Base-by-base conservation (phyloP, 1,140 invertebrate species). In the Notospermus geniculatus region DNA sequence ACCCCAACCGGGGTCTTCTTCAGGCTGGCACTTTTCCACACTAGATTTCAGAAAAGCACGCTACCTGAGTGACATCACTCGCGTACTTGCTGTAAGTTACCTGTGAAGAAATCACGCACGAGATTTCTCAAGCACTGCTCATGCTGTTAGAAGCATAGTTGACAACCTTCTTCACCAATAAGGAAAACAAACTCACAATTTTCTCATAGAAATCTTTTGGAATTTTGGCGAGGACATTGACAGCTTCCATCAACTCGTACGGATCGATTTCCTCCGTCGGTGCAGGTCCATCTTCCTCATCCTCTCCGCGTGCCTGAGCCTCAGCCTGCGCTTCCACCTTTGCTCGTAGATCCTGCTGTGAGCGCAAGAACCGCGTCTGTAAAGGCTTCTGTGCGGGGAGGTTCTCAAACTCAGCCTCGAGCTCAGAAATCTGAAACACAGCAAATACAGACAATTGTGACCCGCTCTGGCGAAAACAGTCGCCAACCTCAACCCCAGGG, bases 121-220 rank as follows among this genome's bases (percentile, higher is more conserved):
- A n/a, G n/a, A n/a, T n/a, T n/a, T n/a, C n/a, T n/a, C n/a, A n/a
- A n/a, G n/a, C n/a, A n/a, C n/a, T n/a, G n/a, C n/a, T n/a, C n/a
- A n/a, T n/a, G n/a, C n/a, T n/a, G n/a, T n/a, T n/a, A n/a, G n/a
- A n/a, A n/a, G n/a, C n/a, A n/a, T n/a, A n/a, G n/a, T n/a, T n/a
- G 17, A 39, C 15, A 41, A 43, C 23, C n/a, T 17, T 39, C n/a
- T n/a, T n/a, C n/a, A n/a, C n/a, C n/a, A n/a, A n/a, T n/a, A n/a
- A n/a, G n/a, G n/a, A n/a, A n/a, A n/a, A 17, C 17, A 7, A 45
- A 70, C 75, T 73, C 69, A 78, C 80, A 60, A 82, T 71, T 81
- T 96, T 93, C 7, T 97, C 93, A 74, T 90, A 96, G 79, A 97
- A 99, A 79, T 97, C 92, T 84, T 95, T 95, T 0, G 94, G 94